Percentiles rank a stretch among this genome's conserved stretches.
These are phyloP conservation scores for Petaurus breviceps DNA, from an alignment of 2,113 vertebrate genomes.

Conservation along the genomic window DNA sequence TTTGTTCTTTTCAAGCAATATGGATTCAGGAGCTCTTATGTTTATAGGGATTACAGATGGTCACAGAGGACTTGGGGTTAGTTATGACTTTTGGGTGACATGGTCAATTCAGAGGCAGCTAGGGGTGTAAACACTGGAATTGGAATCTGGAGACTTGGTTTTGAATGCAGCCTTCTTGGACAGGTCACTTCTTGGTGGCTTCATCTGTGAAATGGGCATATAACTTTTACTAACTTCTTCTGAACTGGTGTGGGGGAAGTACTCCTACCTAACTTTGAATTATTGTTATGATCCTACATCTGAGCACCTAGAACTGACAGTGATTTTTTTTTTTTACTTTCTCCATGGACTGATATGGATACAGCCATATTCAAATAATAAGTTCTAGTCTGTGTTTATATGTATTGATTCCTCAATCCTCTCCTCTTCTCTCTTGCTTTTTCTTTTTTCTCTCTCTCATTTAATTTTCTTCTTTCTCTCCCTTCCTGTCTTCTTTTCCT, in stretches of 20 bases:
- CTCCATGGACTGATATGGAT: neutral
- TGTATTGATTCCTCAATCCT: neutral
- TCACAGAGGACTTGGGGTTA: neutral
- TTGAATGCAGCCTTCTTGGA: no score
- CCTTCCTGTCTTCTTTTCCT: neutral
- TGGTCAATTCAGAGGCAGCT: neutral
- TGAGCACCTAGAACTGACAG: neutral
- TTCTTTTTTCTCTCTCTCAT: neutral
- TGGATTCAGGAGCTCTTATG: neutral
- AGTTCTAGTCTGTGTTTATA: neutral
- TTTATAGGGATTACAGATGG: neutral
- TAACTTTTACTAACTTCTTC: neutral
- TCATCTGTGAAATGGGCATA: neutral
- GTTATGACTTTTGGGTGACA: neutral
- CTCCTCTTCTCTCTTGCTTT: neutral
- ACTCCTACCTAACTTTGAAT: neutral
- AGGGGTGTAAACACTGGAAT: neutral
- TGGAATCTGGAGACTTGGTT: neutral
- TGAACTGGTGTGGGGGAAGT: neutral
- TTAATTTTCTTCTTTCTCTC: neutral
- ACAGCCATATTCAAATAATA: constrained; percentile 5
- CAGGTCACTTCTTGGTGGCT: neutral
- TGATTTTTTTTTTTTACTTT: neutral
- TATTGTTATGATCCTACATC: neutral
- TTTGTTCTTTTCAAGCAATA: neutral